A percentile compares a stretch with the other conserved stretches of the same genome.
These are phyloP conservation scores for Notolepis coatsorum DNA, from an alignment of 2,797 vertebrate genomes.

Conservation along the genomic window DNA sequence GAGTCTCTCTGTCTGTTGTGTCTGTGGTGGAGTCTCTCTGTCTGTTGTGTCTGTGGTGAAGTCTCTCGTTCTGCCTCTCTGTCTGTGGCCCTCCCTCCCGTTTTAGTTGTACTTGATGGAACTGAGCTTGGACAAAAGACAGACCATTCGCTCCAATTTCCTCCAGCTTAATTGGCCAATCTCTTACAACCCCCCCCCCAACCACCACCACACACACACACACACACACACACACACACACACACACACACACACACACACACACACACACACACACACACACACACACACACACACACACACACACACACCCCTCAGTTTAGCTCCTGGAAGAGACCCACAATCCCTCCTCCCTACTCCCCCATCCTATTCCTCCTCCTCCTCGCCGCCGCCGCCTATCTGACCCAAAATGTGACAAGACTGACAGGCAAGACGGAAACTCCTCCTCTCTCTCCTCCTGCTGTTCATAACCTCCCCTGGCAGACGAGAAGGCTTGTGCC, in stretches of 20 bases:
- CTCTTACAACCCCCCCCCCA: slow-evolving; percentile 66
- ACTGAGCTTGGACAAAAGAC: slow-evolving; percentile 66
- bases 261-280: not conserved
- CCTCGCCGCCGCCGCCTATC: slow-evolving; percentile 41
- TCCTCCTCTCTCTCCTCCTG: not conserved
- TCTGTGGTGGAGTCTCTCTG: no score
- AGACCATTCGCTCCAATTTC: slow-evolving; percentile 70
- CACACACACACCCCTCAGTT: slow-evolving; percentile 12
- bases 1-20: no score
- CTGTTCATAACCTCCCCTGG: slow-evolving; percentile 43
- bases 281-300: not conserved
- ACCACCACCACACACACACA: not conserved
- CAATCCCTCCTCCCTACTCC: slow-evolving; percentile 17
- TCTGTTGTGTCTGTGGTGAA: no score
- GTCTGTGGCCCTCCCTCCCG: no score
- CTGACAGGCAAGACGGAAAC: not conserved
- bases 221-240: no score
- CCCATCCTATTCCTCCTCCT: not conserved
- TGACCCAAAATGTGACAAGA: no score
- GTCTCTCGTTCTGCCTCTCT: no score
- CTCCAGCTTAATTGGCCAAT: slow-evolving; percentile 77
- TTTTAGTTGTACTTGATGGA: slow-evolving; percentile 63
- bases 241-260: no score
- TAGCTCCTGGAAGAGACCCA: slow-evolving; percentile 71
- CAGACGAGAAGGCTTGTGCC: slow-evolving; percentile 49